Evolutionary conservation across 2,113 vertebrate genomes (phyloP).

Genomic region (Sinosuthora webbiana): DNA sequence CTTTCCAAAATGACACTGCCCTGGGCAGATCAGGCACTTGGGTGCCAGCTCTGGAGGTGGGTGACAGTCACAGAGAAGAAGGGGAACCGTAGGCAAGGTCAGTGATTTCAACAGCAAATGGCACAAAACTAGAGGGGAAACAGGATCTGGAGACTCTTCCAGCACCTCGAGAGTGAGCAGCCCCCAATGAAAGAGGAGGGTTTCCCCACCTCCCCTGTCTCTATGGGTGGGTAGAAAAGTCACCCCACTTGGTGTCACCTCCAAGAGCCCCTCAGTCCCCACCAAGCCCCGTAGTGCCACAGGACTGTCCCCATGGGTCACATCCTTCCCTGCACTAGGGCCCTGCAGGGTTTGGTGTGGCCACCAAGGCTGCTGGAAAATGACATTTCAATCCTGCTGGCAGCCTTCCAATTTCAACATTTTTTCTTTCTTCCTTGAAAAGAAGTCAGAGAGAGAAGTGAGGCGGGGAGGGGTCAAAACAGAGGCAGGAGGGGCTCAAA

Average conservation of each 20-base stretch:
- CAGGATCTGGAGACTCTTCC: background rate
- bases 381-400: background rate
- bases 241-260: background rate
- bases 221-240: background rate
- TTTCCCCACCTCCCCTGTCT: rapidly evolving
- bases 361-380: background rate
- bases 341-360: background rate
- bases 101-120: background rate
- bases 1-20: background rate
- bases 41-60: background rate
- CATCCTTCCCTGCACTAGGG: background rate
- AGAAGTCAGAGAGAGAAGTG: background rate
- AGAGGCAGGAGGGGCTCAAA: background rate
- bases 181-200: background rate
- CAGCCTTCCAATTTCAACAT: background rate
- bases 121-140: background rate
- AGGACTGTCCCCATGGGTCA: rapidly evolving
- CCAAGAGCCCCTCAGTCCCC: background rate
- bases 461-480: background rate
- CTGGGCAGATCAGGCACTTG: rapidly evolving
- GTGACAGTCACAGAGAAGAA: background rate
- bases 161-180: background rate
- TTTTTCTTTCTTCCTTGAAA: slow-evolving; percentile 19
- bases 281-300: rapidly evolving
- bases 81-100: background rate